Evolutionary conservation across 1,140 invertebrate genomes (phyloP).

Genomic region (Belonocnema kinseyi): DNA sequence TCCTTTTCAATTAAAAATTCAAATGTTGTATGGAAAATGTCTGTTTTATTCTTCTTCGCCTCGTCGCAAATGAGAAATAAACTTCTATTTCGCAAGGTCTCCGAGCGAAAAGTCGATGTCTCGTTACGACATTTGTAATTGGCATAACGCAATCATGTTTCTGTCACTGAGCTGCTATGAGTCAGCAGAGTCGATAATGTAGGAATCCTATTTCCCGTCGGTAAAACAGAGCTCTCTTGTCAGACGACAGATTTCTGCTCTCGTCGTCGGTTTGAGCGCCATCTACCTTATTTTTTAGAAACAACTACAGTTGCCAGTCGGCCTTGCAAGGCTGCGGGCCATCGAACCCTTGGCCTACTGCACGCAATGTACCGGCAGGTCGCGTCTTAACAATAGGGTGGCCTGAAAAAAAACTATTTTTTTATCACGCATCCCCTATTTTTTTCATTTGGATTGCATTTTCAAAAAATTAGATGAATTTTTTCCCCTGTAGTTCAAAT

Average conservation of each 20-base stretch:
- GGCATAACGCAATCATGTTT: conserved; percentile 33
- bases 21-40: too few species aligned
- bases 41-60: too few species aligned
- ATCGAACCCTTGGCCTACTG: conserved; percentile 71
- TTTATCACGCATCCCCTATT: too few species aligned
- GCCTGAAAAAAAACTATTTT: too few species aligned
- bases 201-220: conserved; percentile 35
- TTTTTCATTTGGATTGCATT: too few species aligned
- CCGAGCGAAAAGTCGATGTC: conserved; percentile 38
- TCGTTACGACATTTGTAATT: conserved; percentile 48
- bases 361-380: conserved; percentile 30
- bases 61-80: too few species aligned
- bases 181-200: conserved; percentile 56
- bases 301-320: conserved; percentile 48
- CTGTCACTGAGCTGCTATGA: not conserved
- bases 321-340: conserved; percentile 74
- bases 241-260: not conserved
- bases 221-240: conserved; percentile 30
- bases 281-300: not conserved
- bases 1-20: too few species aligned
- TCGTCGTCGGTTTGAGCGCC: not conserved
- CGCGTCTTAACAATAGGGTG: too few species aligned
- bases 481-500: too few species aligned
- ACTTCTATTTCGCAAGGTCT: not conserved
- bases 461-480: too few species aligned